Evolutionary conservation across 2,888 invertebrate genomes (phyloP).

Genomic region (Acronicta leporina): DNA sequence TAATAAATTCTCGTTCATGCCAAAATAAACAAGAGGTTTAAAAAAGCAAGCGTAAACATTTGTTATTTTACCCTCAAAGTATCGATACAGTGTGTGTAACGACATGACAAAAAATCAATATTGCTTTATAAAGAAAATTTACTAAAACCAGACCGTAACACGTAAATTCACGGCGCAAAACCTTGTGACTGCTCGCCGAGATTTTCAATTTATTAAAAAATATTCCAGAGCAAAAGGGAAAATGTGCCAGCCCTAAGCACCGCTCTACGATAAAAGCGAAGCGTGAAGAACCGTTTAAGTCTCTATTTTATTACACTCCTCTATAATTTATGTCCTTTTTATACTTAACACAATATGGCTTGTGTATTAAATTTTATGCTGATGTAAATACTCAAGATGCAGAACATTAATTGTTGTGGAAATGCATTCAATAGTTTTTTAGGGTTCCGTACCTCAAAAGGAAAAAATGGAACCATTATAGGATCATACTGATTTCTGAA

Average conservation of each 20-base stretch:
- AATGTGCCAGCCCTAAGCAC: conserved; percentile 59
- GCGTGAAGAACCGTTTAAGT: conserved; percentile 69
- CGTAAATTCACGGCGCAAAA: conserved; percentile 14
- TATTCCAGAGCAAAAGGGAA: conserved; percentile 19
- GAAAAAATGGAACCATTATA: too few relatives aligned
- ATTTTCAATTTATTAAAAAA: conserved; percentile 50
- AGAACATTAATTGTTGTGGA: too few relatives aligned
- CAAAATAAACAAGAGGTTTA: too few relatives aligned
- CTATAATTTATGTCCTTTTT: conserved; percentile 62
- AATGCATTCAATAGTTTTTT: too few relatives aligned
- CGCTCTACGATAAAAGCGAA: conserved; percentile 61
- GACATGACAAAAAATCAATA: conserved; percentile 3
- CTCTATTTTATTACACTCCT: conserved; percentile 67
- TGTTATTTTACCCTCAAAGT: not conserved
- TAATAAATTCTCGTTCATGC: too few relatives aligned
- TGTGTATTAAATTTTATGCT: conserved; percentile 20
- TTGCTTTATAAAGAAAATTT: conserved; percentile 15
- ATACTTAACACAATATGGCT: conserved; percentile 29
- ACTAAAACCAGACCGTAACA: conserved; percentile 8
- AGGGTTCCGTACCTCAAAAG: too few relatives aligned
- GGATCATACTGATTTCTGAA: too few relatives aligned
- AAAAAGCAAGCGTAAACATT: too few relatives aligned
- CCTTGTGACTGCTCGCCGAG: conserved; percentile 4
- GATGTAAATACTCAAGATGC: conserved; percentile 7
- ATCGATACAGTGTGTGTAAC: not conserved